A percentile compares a stretch with the other conserved stretches of the same genome.
These are phyloP conservation scores for Pseudobourletiella spinata DNA, from an alignment of 1,140 invertebrate genomes.

Conservation along the genomic window DNA sequence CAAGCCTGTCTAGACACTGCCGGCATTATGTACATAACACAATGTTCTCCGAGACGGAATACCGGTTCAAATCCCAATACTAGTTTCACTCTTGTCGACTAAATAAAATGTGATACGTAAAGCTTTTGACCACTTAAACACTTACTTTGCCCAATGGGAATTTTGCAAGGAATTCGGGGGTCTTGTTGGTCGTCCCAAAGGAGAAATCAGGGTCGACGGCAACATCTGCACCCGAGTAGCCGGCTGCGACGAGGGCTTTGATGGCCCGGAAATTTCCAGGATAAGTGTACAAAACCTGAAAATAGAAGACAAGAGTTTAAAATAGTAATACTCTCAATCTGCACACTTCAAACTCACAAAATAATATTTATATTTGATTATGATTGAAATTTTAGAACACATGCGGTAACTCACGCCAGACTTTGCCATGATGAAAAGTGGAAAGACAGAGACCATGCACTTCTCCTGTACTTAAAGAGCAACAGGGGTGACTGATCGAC, in stretches of 20 bases:
- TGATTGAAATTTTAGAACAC: constrained; percentile 15
- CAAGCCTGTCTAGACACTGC: too few relatives aligned
- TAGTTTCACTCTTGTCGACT: too few relatives aligned
- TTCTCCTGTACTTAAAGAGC: too few relatives aligned
- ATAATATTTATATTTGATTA: too few relatives aligned
- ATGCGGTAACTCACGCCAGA: constrained; percentile 26
- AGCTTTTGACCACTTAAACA: too few relatives aligned
- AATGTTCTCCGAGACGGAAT: too few relatives aligned
- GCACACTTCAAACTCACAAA: too few relatives aligned
- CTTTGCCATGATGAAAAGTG: constrained; percentile 26
- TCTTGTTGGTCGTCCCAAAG: constrained; percentile 88
- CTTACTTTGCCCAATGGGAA: constrained; percentile 90
- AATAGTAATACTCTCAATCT: too few relatives aligned
- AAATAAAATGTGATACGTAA: too few relatives aligned
- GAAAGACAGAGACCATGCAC: constrained; percentile 14
- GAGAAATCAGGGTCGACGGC: constrained; percentile 76
- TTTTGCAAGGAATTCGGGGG: constrained; percentile 75
- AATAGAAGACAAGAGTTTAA: constrained; percentile 27
- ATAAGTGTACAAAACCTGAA: constrained; percentile 51
- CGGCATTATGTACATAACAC: too few relatives aligned
- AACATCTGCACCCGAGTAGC: constrained; percentile 82
- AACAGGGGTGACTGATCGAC: too few relatives aligned
- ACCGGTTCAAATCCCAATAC: too few relatives aligned
- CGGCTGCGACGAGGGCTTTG: constrained; percentile 88
- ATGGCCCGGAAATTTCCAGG: constrained; percentile 46